A percentile compares a stretch with the other conserved stretches of the same genome.
Conservation (phyloP, 2,888 invertebrate species). For the Portevinia maculata region DNA sequence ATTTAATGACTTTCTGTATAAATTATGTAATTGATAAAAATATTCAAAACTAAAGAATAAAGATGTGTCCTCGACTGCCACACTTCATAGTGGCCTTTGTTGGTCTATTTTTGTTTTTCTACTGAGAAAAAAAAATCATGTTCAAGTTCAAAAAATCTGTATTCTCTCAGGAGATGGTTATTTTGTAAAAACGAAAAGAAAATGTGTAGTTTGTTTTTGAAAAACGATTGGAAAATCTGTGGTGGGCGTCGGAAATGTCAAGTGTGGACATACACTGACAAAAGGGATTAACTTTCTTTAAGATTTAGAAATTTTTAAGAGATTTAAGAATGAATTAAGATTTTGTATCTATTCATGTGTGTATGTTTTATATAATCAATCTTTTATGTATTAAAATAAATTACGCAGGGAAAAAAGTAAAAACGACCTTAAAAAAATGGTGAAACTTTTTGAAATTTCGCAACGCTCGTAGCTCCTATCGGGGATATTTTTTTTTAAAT, state of each 20-base stretch:
- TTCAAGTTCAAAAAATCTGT: constrained; percentile 49
- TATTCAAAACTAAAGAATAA: background rate
- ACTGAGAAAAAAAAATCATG: constrained; percentile 43
- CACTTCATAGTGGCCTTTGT: constrained; percentile 11
- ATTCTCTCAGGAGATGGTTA: constrained; percentile 10
- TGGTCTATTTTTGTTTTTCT: constrained; percentile 27
- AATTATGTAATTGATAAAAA: constrained; percentile 5
- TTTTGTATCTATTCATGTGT: too few relatives aligned
- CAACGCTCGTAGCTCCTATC: too few relatives aligned
- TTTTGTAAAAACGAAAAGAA: constrained; percentile 1
- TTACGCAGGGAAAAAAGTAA: too few relatives aligned
- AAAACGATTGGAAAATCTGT: constrained; percentile 23
- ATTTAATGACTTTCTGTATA: constrained; percentile 13
- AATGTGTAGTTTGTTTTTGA: constrained; percentile 6
- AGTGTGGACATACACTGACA: constrained; percentile 18
- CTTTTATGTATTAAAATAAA: too few relatives aligned
- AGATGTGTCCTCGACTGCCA: constrained; percentile 13
- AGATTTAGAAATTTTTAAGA: too few relatives aligned
- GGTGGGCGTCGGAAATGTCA: constrained; percentile 52
- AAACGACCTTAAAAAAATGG: too few relatives aligned
- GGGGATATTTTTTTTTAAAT: too few relatives aligned
- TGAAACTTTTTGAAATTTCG: too few relatives aligned
- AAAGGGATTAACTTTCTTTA: background rate
- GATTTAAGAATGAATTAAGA: too few relatives aligned
- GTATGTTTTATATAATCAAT: too few relatives aligned